Evolutionary conservation across 2,113 vertebrate species (phyloP), one percentile per base, ranked within the genome.

Genomic region (Tringa solitaria): DNA sequence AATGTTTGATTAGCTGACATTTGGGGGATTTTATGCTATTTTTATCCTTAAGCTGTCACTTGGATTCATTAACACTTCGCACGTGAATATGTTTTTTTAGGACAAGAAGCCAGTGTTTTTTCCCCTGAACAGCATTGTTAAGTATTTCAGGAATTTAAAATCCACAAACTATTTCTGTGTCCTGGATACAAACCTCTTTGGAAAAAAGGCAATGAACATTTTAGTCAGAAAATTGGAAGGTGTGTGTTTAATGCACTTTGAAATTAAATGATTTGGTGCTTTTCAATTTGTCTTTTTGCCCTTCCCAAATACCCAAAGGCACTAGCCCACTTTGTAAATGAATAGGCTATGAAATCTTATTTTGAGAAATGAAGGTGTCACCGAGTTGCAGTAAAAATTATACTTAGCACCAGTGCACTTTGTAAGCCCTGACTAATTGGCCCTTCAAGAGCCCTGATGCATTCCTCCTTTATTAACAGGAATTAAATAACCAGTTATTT

Each of bases 291-390:
- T 96, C 96, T 96, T 93, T 95, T 95, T 93, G 94, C 93, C 96
- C 96, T 97, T 97, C 94, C 89, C 93, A 87, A 96, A 97, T 96
- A 96, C 96, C 96, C 96, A 97, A 95, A 96, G 95, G 95, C 94
- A 83, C 94, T 96, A 96, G 95, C 96, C 95, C 95, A 96, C 95
- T 96, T 97, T 94, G 94, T 61, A 96, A 96, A 96, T 89, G 92
- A 95, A 87, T 48, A 86, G 90, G 86, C 94, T 95, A 87, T 63
- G 95, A 96, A 93, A 94, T 96, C 94, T 96, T 96, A 90, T 90
- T 96, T 93, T 95, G 92, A 97, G 89, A 95, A 95, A 96, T 87
- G 94, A 87, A 96, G 89, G 91, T 95, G 95, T 96, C 93, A 96
- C 70, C 0, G 5, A 80, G n/a, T 93, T 93, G 78, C 74, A 76